Base-by-base conservation (phyloP, 1,140 invertebrate species). In the Drosophila parvula region DNA sequence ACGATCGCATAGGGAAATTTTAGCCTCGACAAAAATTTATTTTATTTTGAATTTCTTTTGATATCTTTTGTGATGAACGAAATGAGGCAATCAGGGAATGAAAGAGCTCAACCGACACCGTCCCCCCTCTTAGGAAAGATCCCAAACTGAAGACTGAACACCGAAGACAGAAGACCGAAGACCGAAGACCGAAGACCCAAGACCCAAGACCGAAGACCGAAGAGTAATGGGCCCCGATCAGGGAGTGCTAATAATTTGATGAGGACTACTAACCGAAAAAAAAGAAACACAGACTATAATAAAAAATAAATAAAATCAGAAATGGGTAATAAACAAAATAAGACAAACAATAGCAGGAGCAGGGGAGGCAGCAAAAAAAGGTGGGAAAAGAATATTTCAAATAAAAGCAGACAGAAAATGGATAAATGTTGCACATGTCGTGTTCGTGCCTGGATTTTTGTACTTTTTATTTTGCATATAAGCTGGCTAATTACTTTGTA, bases 401-500 rank as follows among this genome's bases (percentile, higher is more conserved):
- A 53, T 18, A 22, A 53, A 36, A 6, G 4, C 12, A 53, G 18
- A 9, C 51, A n/a, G 6, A 11, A 38, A 55, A n/a, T 38, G 51
- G 18, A 10, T 27, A 55, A 88, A 82, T 86, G 83, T 88, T 88
- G 83, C 83, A 86, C 75, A 76, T 81, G 81, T 81, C 65, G 44
- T 59, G 55, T 71, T 74, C 76, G 80, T 75, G 79, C 74, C 62
- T 59, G 28, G 63, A 61, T 64, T 62, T 74, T 67, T 60, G 34
- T 45, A 18, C 30, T 70, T 67, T 63, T 67, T 63, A 51, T 73
- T 76, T 77, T 81, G 74, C 70, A 82, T 82, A 79, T 82, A 69
- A 69, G 76, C 64, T 67, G 47, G 80, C 78, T 89, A 89, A 89
- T 89, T 89, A 89, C 85, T 89, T 90, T 84, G 84, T 84, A 89